Evolutionary conservation across 2,113 vertebrate species (phyloP).

Genomic region (Crotalus tigris): DNA sequence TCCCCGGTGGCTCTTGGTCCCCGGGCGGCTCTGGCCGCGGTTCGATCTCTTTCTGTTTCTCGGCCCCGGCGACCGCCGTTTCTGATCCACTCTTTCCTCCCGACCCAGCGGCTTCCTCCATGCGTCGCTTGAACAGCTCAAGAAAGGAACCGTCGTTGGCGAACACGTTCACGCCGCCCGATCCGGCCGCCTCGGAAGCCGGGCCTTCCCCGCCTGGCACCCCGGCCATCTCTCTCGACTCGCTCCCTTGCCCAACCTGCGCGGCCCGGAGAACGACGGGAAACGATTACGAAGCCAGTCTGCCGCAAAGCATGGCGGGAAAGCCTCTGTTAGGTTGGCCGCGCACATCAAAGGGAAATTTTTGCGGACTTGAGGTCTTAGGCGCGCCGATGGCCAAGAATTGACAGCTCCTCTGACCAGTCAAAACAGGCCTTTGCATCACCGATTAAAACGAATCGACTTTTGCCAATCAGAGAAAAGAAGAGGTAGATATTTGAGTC

Average conservation of each 20-base stretch:
- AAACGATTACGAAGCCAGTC: not conserved
- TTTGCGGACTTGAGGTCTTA: accelerated
- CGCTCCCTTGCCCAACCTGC: not conserved
- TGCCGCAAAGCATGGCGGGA: not conserved
- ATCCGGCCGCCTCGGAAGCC: slow-evolving; percentile 41
- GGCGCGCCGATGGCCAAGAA: not conserved
- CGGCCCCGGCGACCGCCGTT: slow-evolving; percentile 43
- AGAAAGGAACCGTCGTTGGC: slow-evolving; percentile 96
- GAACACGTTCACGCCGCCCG: slow-evolving; percentile 80
- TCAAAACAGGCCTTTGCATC: not conserved
- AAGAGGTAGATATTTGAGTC: not conserved
- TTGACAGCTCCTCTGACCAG: not conserved
- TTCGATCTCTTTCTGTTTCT: slow-evolving; percentile 7
- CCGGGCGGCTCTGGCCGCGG: slow-evolving; percentile 18
- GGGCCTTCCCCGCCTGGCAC: slow-evolving; percentile 49
- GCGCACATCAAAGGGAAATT: not conserved
- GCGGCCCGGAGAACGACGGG: slow-evolving; percentile 16
- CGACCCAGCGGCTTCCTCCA: slow-evolving; percentile 67
- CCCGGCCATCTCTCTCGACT: slow-evolving; percentile 59
- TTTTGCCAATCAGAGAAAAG: not conserved
- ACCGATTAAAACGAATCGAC: accelerated
- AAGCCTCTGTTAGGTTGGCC: not conserved
- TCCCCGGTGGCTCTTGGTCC: slow-evolving; percentile 38
- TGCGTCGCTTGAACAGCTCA: slow-evolving; percentile 94
- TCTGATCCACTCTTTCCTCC: slow-evolving; percentile 24